Evolutionary conservation across 2,113 vertebrate genomes (phyloP), one percentile per base, ranked within the genome.

Genomic region (Dendropsophus ebraccatus): DNA sequence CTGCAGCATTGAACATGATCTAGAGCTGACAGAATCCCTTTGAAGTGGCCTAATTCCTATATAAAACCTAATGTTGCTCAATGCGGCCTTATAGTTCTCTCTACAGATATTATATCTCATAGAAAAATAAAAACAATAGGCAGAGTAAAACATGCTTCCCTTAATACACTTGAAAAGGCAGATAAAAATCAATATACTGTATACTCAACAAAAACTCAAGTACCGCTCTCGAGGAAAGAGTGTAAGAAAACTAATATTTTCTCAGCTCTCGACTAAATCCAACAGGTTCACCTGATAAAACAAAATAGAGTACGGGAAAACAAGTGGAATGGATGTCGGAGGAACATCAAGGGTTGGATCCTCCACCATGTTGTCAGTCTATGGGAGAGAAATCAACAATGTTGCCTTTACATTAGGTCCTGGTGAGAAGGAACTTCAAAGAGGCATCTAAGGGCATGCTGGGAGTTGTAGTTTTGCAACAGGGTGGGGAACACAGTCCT

Each of bases 391-490:
- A 70, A 70, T 70, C 67, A 70, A 70, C 21, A 41, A 70, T 23
- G 7, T 41, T 41, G n/a, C n/a, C 35, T 17, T 70, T 70, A 41
- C 21, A 37, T 70, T 21, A 41, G 19, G 65, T 30, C 21, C 32
- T 69, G 35, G 5, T 28, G 35, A 70, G 17, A 70, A 70, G 67
- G 21, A 70, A 52, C 74, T 52, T 77, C 74, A 77, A 77, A 77
- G 74, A 32, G 28, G 5, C 47, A 11, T 54, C 49, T 54, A 77
- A 50, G 73, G 8, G 14, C 37, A 13, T 21, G 10, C 70, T 45
- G 37, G 5, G 30, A 73, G 21, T 17, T 37, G 9, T 28, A 49
- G 30, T 76, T 28, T 76, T 50, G 73, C n/a, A n/a, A n/a, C n/a
- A n/a, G n/a, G n/a, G n/a, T n/a, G n/a, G n/a, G n/a, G n/a, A n/a